Conservation (phyloP, 2,888 invertebrate genomes). For the Drosophila algonquin region DNA sequence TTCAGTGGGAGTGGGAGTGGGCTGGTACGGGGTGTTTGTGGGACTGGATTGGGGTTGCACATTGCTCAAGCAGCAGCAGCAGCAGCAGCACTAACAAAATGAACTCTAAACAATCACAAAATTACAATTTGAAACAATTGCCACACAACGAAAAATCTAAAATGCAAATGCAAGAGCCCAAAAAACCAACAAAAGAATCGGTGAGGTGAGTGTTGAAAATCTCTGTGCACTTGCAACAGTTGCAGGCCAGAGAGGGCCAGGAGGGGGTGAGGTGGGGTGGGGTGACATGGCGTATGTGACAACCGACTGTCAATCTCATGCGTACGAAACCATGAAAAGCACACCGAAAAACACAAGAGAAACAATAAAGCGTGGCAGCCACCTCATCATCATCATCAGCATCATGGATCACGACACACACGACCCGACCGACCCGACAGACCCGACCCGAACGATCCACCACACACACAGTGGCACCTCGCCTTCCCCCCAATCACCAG, state of each 20-base stretch:
- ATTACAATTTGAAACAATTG: constrained; percentile 69
- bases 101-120: constrained; percentile 67
- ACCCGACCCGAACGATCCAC: too few species aligned
- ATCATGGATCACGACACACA: constrained; percentile 26
- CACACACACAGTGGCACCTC: too few species aligned
- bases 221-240: constrained; percentile 51
- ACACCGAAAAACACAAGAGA: constrained; percentile 37
- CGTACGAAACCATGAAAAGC: constrained; percentile 79
- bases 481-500: too few species aligned
- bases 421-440: constrained; percentile 7
- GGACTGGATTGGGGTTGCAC: constrained; percentile 30
- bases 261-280: background rate
- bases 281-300: constrained; percentile 32
- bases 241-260: constrained; percentile 4
- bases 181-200: constrained; percentile 69
- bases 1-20: constrained; percentile 42
- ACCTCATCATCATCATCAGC: constrained; percentile 19
- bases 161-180: constrained; percentile 72
- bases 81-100: constrained; percentile 49
- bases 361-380: constrained; percentile 28
- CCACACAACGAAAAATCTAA: constrained; percentile 64
- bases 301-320: constrained; percentile 78
- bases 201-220: constrained; percentile 63
- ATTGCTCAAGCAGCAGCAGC: constrained; percentile 54
- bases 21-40: background rate